Conservation (phyloP, 2,113 vertebrate genomes). For the Lathamus discolor region DNA sequence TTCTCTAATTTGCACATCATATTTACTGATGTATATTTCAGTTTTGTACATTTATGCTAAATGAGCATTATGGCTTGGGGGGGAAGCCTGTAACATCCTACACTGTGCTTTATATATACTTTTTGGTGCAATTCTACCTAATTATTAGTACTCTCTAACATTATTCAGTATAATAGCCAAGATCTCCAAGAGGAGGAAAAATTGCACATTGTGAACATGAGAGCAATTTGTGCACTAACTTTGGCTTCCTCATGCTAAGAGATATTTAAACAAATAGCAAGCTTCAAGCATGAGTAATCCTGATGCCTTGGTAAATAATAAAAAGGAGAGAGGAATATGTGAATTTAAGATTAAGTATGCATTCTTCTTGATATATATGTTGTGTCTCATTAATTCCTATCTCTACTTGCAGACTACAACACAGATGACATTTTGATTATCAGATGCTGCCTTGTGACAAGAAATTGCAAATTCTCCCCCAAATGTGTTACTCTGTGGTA, state of each 20-base stretch:
- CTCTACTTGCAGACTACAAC: neutral
- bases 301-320: neutral
- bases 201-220: neutral
- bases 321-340: neutral
- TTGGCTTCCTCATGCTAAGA: neutral
- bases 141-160: neutral
- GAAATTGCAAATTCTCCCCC: neutral
- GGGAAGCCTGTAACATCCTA: neutral
- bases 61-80: neutral
- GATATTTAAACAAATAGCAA: neutral
- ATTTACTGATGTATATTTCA: neutral
- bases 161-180: neutral
- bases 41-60: neutral
- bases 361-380: neutral
- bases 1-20: neutral
- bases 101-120: neutral
- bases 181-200: neutral
- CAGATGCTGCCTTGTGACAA: neutral
- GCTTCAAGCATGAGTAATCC: neutral
- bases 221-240: neutral
- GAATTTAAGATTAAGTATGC: neutral
- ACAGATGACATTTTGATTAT: neutral
- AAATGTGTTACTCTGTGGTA: neutral
- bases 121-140: neutral
- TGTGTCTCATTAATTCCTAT: neutral